A percentile compares a stretch with the other conserved stretches of the same genome.
Evolutionary conservation across 2,113 vertebrate genomes (phyloP).

Genomic region (Oriolus oriolus): DNA sequence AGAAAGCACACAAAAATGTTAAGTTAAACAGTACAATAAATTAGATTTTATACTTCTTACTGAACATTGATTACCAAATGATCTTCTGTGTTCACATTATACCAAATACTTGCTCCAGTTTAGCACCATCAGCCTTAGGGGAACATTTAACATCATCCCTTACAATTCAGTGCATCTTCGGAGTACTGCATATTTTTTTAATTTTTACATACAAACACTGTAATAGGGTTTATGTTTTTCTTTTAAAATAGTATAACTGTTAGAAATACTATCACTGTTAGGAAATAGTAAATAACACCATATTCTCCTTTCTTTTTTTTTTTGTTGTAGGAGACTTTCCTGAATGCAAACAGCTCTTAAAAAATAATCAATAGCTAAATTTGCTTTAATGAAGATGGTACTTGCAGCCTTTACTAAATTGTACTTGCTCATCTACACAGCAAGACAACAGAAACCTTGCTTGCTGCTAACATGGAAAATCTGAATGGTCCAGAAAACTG

Average conservation of each 20-base stretch:
- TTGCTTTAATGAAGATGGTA: neutral
- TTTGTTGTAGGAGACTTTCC: neutral
- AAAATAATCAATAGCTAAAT: neutral
- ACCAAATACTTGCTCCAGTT: slow-evolving; percentile 40
- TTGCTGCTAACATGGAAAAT: neutral
- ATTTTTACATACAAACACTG: slow-evolving; percentile 2
- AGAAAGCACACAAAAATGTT: neutral
- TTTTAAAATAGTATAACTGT: neutral
- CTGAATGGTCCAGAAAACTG: neutral
- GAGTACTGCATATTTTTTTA: neutral
- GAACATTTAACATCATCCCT: neutral
- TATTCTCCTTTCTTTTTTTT: neutral
- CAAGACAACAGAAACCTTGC: neutral
- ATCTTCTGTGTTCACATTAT: neutral
- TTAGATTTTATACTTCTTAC: neutral
- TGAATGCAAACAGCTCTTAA: neutral
- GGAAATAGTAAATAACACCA: neutral
- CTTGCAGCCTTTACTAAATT: neutral
- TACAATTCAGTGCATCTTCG: neutral
- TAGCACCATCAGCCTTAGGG: neutral
- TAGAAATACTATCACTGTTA: neutral
- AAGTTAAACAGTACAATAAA: neutral
- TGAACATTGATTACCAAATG: neutral
- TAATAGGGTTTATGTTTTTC: neutral
- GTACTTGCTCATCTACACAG: neutral